A percentile compares a stretch with the other conserved stretches of the same genome.
Evolutionary conservation across 2,888 invertebrate genomes (phyloP).

Genomic region (Dryocosmus kuriphilus): DNA sequence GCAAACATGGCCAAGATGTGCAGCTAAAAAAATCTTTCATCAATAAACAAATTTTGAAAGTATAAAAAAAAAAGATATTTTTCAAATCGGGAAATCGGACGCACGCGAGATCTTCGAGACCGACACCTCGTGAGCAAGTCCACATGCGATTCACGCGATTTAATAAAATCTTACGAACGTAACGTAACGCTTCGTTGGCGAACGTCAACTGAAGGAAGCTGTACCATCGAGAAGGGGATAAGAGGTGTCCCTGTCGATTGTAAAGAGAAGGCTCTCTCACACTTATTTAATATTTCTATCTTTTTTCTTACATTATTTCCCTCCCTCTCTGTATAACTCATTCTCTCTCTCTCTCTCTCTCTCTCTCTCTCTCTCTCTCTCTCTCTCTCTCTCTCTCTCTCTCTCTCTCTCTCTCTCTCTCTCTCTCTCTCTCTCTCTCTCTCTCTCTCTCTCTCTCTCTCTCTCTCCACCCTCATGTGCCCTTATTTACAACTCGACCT

Average conservation of each 20-base stretch:
- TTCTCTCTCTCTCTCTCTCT: slow-evolving; percentile 15
- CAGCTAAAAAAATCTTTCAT: not conserved
- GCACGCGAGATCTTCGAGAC: slow-evolving; percentile 7
- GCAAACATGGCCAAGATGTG: slow-evolving; percentile 11
- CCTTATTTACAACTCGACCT: slow-evolving; percentile 38
- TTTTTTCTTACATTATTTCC: slow-evolving; percentile 41
- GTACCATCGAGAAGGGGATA: slow-evolving; percentile 52
- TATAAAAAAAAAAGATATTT: not conserved
- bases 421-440: slow-evolving; percentile 33
- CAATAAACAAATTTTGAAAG: not conserved
- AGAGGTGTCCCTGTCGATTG: slow-evolving; percentile 54
- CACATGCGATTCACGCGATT: slow-evolving; percentile 26
- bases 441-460: slow-evolving; percentile 43
- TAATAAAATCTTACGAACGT: slow-evolving; percentile 16
- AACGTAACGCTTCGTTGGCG: slow-evolving; percentile 67
- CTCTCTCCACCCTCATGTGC: slow-evolving; percentile 23
- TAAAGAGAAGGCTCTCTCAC: slow-evolving; percentile 53
- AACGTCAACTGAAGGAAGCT: slow-evolving; percentile 72
- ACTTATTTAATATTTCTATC: slow-evolving; percentile 43
- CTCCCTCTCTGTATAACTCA: slow-evolving; percentile 25
- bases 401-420: not conserved
- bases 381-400: slow-evolving; percentile 30
- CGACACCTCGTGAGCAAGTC: slow-evolving; percentile 20
- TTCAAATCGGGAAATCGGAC: not conserved
- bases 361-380: slow-evolving; percentile 24